A percentile compares a stretch with the other conserved stretches of the same genome.
phyloP scores from a whole-genome alignment of 2,113 vertebrate genomes.

The Corydoras sp. region DNA sequence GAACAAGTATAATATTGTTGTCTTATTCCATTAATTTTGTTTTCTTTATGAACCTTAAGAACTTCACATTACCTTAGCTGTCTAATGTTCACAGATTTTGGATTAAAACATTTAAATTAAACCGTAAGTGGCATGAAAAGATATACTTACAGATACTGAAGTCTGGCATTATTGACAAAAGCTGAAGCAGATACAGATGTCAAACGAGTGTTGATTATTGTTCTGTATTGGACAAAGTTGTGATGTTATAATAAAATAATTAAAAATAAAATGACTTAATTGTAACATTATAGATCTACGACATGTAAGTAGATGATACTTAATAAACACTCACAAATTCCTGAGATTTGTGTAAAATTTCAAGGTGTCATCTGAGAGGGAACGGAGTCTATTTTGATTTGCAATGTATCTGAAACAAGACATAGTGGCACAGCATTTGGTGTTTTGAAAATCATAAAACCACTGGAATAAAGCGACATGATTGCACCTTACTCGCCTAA shows the following conservation, averaged over 20 bases:
- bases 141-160: slow-evolving; percentile 83
- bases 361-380: slow-evolving; percentile 84
- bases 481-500: slow-evolving; percentile 28
- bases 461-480: slow-evolving; percentile 23
- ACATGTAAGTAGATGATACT: neutral
- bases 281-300: neutral
- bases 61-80: no score
- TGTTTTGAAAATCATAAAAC: neutral
- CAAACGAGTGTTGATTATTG: slow-evolving; percentile 83
- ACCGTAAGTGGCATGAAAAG: neutral
- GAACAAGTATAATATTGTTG: no score
- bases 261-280: neutral
- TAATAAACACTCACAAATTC: slow-evolving; percentile 85
- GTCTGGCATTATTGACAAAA: slow-evolving; percentile 84
- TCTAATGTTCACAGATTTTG: no score
- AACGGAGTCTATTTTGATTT: slow-evolving; percentile 80
- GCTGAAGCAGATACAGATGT: slow-evolving; percentile 80
- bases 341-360: slow-evolving; percentile 86
- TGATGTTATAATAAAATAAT: neutral
- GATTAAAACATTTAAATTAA: no score
- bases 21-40: no score
- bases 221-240: slow-evolving; percentile 65
- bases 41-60: no score
- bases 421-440: neutral
- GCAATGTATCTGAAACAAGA: slow-evolving; percentile 77